Conservation (phyloP, 64 coral and sea anemone species). For the Pocillopora verrucosa region DNA sequence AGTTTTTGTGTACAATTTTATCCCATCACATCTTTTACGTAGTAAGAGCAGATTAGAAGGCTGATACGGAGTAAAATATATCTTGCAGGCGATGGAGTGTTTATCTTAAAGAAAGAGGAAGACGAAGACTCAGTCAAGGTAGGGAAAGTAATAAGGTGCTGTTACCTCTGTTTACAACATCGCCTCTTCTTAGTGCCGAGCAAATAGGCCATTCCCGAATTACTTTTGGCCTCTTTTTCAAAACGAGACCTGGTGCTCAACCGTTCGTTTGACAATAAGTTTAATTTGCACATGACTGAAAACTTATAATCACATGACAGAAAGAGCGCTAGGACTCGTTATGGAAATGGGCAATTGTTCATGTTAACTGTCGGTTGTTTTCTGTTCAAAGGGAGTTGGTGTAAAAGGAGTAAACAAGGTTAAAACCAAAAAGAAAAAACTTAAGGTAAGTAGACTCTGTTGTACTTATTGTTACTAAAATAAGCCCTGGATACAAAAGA, state of each 20-base stretch:
- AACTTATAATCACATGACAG: too few species aligned
- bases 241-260: too few species aligned
- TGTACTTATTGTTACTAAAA: background rate
- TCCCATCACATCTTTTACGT: background rate
- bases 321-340: too few species aligned
- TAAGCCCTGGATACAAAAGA: background rate
- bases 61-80: background rate
- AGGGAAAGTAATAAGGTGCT: background rate
- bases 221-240: too few species aligned
- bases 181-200: too few species aligned
- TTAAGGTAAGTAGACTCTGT: background rate
- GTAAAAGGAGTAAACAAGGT: conserved; percentile 23
- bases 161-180: background rate
- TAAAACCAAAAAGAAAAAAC: conserved; percentile 64
- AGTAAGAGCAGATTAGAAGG: too few species aligned
- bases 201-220: too few species aligned
- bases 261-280: too few species aligned
- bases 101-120: conserved; percentile 61
- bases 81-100: conserved; percentile 40
- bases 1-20: background rate
- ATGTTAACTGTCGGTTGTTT: background rate
- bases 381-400: background rate
- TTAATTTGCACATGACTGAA: too few species aligned
- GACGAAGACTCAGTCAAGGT: conserved; percentile 34
- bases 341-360: background rate